Evolutionary conservation across 2,888 invertebrate species (phyloP).

Genomic region (Clostera curtula): DNA sequence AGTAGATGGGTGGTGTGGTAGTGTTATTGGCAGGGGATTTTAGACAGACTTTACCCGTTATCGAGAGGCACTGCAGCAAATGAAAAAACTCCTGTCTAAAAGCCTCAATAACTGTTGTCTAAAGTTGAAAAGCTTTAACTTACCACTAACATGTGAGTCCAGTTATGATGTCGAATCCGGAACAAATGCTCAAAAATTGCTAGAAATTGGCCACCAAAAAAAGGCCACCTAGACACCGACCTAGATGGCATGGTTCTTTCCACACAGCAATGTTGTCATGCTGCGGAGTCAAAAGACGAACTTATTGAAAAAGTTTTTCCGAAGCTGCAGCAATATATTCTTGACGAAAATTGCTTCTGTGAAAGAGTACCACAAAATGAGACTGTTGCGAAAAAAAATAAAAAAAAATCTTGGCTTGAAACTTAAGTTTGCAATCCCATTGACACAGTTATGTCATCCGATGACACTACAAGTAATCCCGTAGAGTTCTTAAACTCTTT

Average conservation of each 20-base stretch:
- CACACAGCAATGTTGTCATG: constrained; percentile 16
- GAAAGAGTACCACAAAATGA: constrained; percentile 26
- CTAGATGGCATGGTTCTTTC: constrained; percentile 18
- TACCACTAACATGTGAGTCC: constrained; percentile 21
- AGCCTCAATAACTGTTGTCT: constrained; percentile 12
- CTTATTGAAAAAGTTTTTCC: constrained; percentile 19
- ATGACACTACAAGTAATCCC: constrained; percentile 12
- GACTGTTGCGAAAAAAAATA: constrained; percentile 20
- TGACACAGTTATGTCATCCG: constrained; percentile 15
- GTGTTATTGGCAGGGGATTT: constrained; percentile 15
- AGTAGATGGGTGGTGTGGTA: constrained; percentile 12
- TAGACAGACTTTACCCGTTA: constrained; percentile 14
- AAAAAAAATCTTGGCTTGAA: constrained; percentile 18
- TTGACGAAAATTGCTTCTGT: constrained; percentile 19
- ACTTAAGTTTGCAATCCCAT: constrained; percentile 14
- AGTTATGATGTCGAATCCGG: constrained; percentile 19
- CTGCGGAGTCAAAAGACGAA: constrained; percentile 10
- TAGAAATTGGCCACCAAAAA: constrained; percentile 16
- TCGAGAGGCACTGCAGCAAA: constrained; percentile 18
- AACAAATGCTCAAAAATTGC: constrained; percentile 11
- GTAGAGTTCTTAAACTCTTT: constrained; percentile 24
- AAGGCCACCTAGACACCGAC: constrained; percentile 18
- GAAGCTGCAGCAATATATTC: constrained; percentile 17
- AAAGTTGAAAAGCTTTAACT: constrained; percentile 13
- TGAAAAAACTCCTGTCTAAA: constrained; percentile 20